Conservation (phyloP, 2,113 vertebrate species). For the Marmota flaviventris region DNA sequence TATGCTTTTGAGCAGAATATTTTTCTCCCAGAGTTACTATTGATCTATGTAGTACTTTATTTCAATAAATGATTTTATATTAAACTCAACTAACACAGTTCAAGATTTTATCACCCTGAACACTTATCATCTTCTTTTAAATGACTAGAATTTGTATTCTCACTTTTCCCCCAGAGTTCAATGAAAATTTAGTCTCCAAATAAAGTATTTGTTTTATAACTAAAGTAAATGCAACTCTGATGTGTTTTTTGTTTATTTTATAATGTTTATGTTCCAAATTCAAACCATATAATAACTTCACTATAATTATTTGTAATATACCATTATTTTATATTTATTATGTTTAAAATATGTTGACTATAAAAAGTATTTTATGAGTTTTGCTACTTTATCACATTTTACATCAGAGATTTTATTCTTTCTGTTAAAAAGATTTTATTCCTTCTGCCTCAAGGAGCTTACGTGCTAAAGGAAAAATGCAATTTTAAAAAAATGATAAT, state of each 20-base stretch:
- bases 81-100: constrained; percentile 57
- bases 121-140: constrained; percentile 60
- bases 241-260: not conserved
- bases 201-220: constrained; percentile 24
- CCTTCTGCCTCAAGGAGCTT: not conserved
- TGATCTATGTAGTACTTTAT: constrained; percentile 57
- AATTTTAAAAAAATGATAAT: not conserved
- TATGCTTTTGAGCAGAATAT: constrained; percentile 59
- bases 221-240: not conserved
- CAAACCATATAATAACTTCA: not conserved
- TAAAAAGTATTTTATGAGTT: not conserved
- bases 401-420: not conserved
- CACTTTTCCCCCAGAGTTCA: not conserved
- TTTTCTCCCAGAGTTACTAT: constrained; percentile 57
- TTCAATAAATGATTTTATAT: constrained; percentile 61
- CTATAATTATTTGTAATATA: not conserved
- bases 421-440: not conserved
- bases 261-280: constrained; percentile 24
- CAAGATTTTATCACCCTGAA: constrained; percentile 54
- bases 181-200: constrained; percentile 36
- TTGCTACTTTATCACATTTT: not conserved
- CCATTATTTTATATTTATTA: not conserved
- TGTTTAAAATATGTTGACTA: not conserved
- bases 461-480: not conserved
- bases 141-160: not conserved